Percentiles rank a stretch among this genome's conserved stretches.
Evolutionary conservation across 1,140 invertebrate species (phyloP).

Genomic region (Penaeus indicus): DNA sequence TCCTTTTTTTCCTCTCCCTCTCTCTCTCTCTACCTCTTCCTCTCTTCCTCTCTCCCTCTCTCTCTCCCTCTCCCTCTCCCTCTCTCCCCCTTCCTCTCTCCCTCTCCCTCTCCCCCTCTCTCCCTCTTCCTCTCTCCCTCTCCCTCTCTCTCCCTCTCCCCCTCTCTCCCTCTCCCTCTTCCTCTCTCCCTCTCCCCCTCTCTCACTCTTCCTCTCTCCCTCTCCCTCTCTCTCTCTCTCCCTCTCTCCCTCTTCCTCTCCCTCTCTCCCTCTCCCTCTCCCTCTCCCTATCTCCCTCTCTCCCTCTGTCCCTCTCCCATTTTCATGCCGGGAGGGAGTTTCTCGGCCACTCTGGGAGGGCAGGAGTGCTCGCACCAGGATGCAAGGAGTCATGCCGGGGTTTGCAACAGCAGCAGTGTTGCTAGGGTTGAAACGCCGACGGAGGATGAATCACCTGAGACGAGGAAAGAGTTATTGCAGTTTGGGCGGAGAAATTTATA

Average conservation of each 20-base stretch:
- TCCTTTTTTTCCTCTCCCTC: slow-evolving; percentile 2
- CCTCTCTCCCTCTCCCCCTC: background rate
- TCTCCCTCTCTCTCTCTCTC: background rate
- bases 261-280: slow-evolving; percentile 5
- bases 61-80: slow-evolving; percentile 31
- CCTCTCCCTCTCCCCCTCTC: background rate
- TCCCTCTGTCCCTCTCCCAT: slow-evolving; percentile 18
- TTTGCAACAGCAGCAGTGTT: too few relatives aligned
- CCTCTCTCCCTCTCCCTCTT: slow-evolving; percentile 2
- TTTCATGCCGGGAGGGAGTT: background rate
- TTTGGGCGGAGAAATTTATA: too few relatives aligned
- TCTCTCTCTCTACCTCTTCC: slow-evolving; percentile 23
- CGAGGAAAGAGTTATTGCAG: too few relatives aligned
- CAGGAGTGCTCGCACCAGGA: too few relatives aligned
- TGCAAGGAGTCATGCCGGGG: too few relatives aligned
- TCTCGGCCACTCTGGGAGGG: background rate
- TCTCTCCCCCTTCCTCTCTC: slow-evolving; percentile 25
- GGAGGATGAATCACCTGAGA: too few relatives aligned
- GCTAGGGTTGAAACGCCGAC: too few relatives aligned
- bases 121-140: background rate
- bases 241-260: background rate
- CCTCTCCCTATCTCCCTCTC: slow-evolving; percentile 23
- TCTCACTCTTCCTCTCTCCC: background rate
- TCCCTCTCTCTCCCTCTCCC: slow-evolving; percentile 21
- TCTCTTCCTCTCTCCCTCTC: slow-evolving; percentile 27